Base-by-base conservation (phyloP, 92 coral and sea anemone species). In the Actinostola sp. region DNA sequence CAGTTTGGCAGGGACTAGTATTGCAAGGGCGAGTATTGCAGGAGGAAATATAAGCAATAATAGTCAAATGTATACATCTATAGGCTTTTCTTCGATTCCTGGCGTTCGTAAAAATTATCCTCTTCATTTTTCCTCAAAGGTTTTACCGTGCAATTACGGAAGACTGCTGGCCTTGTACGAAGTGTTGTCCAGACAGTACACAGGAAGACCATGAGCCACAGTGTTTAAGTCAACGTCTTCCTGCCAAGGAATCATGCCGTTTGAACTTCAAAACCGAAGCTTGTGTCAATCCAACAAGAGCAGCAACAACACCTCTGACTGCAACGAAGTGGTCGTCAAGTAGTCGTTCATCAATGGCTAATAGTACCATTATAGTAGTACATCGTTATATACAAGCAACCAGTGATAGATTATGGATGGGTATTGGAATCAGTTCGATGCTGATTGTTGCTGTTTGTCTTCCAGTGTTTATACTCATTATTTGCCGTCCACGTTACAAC, bases 121-220 rank as follows among this genome's bases (percentile, higher is more conserved):
- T 30, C 4, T 57, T 38, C 30, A n/a, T 53, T 10, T 25, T 23
- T 53, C 4, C 5, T 53, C 15, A 3, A 24, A 56, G 77, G 19
- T 71, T 57, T 59, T 85, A 81, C 42, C 84, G 87, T 30, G 77
- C 79, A 26, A 64, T 89, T 16, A 78, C 86, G 17, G 61, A 52
- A 38, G 89, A 86, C 51, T 89, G 95, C 62, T 84, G 75, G 84
- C 87, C 87, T 28, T 89, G 95, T 23, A 79, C 95, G 0, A 62
- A 66, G 28, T 89, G 95, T 54, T 89, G 95, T 29, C 74, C 78
- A n/a, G 85, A 85, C 61, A 71, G 88, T 54, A 66, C 76, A 13
- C 54, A 61, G 4, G 65, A 84, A 51, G 88, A 89, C 20, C 21
- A 81, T 5, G 80, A 59, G 41, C 62, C 50, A 17, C 70, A 80